A percentile compares a stretch with the other conserved stretches of the same genome.
Evolutionary conservation across 2,888 invertebrate species (phyloP).

Genomic region (Chironomus tentans): DNA sequence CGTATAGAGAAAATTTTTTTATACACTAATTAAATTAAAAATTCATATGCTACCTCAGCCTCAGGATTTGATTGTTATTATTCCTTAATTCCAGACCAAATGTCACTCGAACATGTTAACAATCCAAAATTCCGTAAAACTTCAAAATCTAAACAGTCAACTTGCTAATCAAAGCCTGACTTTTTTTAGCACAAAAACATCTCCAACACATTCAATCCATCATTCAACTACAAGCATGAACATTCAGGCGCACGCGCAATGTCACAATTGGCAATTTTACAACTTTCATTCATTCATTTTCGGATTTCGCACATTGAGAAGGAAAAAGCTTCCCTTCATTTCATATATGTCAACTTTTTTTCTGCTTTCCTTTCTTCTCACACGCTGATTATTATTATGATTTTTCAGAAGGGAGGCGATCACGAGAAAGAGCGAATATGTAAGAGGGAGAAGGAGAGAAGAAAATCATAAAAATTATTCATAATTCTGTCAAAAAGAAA

Average conservation of each 20-base stretch:
- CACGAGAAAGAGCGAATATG: too few relatives aligned
- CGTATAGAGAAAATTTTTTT: too few relatives aligned
- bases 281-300: conserved; percentile 18
- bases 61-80: too few relatives aligned
- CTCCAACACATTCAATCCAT: neutral
- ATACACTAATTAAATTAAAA: too few relatives aligned
- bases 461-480: neutral
- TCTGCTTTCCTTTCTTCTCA: neutral
- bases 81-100: too few relatives aligned
- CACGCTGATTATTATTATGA: neutral
- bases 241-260: neutral
- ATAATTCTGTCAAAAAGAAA: neutral
- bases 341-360: neutral
- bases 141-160: neutral
- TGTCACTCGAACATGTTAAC: too few relatives aligned
- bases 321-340: neutral
- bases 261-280: neutral
- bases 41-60: too few relatives aligned
- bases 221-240: neutral
- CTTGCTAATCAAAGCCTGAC: conserved; percentile 1
- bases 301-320: neutral
- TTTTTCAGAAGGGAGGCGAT: neutral
- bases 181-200: conserved; percentile 11
- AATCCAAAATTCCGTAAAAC: too few relatives aligned
- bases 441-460: too few relatives aligned